These are phyloP conservation scores for Sula dactylatra DNA, from an alignment of 2,113 vertebrate species.

Conservation along the genomic window DNA sequence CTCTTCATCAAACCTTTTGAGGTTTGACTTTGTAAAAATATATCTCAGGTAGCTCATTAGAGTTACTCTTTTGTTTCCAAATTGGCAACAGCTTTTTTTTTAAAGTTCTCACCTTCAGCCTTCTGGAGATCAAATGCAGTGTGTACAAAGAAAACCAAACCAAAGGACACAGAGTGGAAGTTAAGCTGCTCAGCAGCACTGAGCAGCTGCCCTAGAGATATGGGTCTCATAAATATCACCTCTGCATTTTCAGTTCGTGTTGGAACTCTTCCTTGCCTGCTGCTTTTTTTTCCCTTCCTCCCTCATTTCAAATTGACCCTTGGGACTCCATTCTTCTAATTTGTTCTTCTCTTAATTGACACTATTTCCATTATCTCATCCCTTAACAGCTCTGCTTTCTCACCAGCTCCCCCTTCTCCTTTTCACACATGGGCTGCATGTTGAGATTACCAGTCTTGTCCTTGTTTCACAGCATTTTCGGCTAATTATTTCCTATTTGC, in stretches of 20 bases:
- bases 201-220: not conserved
- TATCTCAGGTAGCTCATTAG: conserved; percentile 29
- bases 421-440: not conserved
- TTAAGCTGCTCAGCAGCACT: not conserved
- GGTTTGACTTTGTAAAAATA: conserved; percentile 52
- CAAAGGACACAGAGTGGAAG: not conserved
- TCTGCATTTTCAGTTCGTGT: not conserved
- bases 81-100: not conserved
- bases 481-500: not conserved
- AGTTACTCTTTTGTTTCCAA: conserved; percentile 19
- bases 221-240: not conserved
- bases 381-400: not conserved
- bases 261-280: not conserved
- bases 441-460: not conserved
- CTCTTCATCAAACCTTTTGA: conserved; percentile 52
- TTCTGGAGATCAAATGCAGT: conserved; percentile 16
- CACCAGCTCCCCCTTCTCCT: not conserved
- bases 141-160: not conserved
- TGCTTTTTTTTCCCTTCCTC: not conserved
- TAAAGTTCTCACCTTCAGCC: not conserved
- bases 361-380: not conserved
- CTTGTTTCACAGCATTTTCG: not conserved
- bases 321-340: not conserved
- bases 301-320: not conserved
- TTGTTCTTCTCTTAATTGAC: not conserved